phyloP scores from a whole-genome alignment of 2,888 invertebrate genomes.

The Agrilus biguttatus region DNA sequence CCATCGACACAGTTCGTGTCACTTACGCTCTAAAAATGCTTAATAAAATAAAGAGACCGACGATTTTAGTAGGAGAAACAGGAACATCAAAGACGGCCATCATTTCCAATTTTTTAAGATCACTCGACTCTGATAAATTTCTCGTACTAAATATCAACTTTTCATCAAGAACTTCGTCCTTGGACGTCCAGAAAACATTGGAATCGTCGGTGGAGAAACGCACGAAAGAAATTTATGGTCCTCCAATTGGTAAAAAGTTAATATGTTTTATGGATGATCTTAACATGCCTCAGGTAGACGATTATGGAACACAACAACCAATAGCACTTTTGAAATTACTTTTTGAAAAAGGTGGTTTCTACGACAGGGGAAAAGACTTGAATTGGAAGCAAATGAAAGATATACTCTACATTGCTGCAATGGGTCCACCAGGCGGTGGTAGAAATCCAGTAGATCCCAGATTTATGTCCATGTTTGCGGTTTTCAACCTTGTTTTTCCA shows the following conservation, averaged over 20 bases:
- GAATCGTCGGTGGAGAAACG: conserved; percentile 82
- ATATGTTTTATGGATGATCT: conserved; percentile 87
- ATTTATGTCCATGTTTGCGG: conserved; percentile 81
- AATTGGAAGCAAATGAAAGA: conserved; percentile 82
- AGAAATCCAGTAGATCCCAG: conserved; percentile 82
- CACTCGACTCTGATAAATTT: conserved; percentile 55
- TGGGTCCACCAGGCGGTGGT: conserved; percentile 82
- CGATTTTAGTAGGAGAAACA: conserved; percentile 77
- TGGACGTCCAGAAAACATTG: conserved; percentile 78
- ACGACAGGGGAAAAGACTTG: conserved; percentile 76
- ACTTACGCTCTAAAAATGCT: conserved; percentile 66
- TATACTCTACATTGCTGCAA: conserved; percentile 65
- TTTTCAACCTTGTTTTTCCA: conserved; percentile 77
- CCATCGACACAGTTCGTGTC: conserved; percentile 70
- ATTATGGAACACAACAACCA: conserved; percentile 87
- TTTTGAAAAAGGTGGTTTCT: conserved; percentile 80
- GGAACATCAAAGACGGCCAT: conserved; percentile 90
- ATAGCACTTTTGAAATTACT: conserved; percentile 81
- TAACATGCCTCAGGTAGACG: conserved; percentile 85
- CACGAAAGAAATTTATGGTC: conserved; percentile 81
- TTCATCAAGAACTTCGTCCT: conserved; percentile 78
- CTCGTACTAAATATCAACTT: conserved; percentile 75
- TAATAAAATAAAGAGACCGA: conserved; percentile 61
- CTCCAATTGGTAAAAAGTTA: conserved; percentile 78
- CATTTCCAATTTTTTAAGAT: conserved; percentile 64